Evolutionary conservation across 2,888 invertebrate species (phyloP).

Genomic region (Campoplex capitator): DNA sequence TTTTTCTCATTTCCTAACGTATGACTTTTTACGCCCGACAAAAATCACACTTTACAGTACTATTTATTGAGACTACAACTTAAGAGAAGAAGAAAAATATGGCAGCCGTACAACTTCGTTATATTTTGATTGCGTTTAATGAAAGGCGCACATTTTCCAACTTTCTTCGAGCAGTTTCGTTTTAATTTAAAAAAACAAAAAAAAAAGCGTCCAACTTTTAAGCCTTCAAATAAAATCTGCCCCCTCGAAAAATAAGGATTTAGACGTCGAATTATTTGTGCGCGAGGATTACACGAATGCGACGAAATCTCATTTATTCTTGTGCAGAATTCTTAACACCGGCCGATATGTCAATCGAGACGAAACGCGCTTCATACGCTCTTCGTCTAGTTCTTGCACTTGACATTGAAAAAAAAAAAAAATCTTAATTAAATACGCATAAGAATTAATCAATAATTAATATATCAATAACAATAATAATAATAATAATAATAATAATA

Average conservation of each 20-base stretch:
- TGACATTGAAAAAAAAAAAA: constrained; percentile 72
- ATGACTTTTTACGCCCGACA: neutral
- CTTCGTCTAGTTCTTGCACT: constrained; percentile 22
- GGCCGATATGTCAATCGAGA: constrained; percentile 79
- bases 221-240: neutral
- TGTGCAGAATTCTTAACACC: constrained; percentile 44
- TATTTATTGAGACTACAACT: neutral
- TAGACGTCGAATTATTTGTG: constrained; percentile 51
- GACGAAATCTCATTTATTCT: constrained; percentile 20
- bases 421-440: constrained; percentile 78
- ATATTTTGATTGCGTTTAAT: neutral
- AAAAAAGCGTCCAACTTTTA: constrained; percentile 2
- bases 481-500: constrained; percentile 63
- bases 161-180: neutral
- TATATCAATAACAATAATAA: constrained; percentile 57
- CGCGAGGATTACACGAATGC: neutral
- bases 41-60: neutral
- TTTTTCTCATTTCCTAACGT: neutral
- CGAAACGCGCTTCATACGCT: constrained; percentile 19
- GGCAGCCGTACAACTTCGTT: neutral
- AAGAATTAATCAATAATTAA: constrained; percentile 79
- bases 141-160: neutral
- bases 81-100: neutral
- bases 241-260: neutral
- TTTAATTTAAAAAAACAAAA: too few relatives aligned